Percentiles rank a stretch among this genome's conserved stretches.
phyloP scores from a whole-genome alignment of 1,140 invertebrate genomes.

The Sesamia nonagrioides region DNA sequence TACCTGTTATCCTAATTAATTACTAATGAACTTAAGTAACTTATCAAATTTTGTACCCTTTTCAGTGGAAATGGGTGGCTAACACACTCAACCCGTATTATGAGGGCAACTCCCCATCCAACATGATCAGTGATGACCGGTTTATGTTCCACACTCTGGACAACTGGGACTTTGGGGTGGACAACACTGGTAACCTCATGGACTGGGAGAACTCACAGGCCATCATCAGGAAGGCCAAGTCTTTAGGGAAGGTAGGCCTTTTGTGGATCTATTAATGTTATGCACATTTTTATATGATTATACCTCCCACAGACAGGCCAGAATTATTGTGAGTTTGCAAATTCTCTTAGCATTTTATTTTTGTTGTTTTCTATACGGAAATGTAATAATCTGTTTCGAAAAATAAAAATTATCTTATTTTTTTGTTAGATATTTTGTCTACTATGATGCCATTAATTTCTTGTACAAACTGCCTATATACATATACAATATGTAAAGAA shows the following conservation, averaged over 20 bases:
- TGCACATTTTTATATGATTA: not conserved
- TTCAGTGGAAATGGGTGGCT: slow-evolving; percentile 94
- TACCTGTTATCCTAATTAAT: slow-evolving; percentile 9
- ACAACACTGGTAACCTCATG: slow-evolving; percentile 95
- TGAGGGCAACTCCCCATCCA: slow-evolving; percentile 92
- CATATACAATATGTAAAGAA: too few relatives aligned
- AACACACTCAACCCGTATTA: slow-evolving; percentile 97
- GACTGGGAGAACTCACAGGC: slow-evolving; percentile 90
- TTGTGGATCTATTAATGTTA: not conserved
- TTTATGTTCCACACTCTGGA: slow-evolving; percentile 93
- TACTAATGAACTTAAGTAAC: not conserved
- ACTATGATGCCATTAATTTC: too few relatives aligned
- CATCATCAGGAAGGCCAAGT: slow-evolving; percentile 85
- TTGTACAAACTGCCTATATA: too few relatives aligned
- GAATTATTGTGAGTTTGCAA: too few relatives aligned
- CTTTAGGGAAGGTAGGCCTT: slow-evolving; percentile 73
- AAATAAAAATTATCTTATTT: too few relatives aligned
- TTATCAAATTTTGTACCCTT: slow-evolving; percentile 51
- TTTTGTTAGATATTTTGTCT: too few relatives aligned
- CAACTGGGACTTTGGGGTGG: slow-evolving; percentile 95
- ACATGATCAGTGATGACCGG: slow-evolving; percentile 95
- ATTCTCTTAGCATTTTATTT: too few relatives aligned
- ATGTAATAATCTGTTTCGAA: too few relatives aligned
- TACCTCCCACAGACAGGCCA: too few relatives aligned
- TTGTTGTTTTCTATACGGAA: too few relatives aligned